Conservation (phyloP, 30 jellyfish, hydroid and myxozoan species). For the Cassiopea andromeda region DNA sequence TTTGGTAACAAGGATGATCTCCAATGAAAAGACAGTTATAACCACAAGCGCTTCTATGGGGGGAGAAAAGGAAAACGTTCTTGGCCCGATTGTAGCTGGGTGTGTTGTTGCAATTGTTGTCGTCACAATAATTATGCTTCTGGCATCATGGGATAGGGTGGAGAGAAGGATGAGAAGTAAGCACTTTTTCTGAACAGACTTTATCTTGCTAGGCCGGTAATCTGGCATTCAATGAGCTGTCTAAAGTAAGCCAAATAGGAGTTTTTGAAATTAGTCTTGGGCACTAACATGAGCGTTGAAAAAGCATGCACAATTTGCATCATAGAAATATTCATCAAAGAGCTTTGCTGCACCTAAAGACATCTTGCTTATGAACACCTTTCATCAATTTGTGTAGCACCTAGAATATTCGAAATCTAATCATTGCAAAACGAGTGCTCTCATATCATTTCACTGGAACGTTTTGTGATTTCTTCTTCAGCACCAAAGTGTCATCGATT, state of each 20-base stretch:
- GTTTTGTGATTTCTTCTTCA: constrained; percentile 1
- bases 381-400: background rate
- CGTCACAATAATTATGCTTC: constrained; percentile 58
- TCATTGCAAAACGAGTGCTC: background rate
- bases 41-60: background rate
- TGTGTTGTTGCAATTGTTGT: constrained; percentile 76
- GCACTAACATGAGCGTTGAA: too few relatives aligned
- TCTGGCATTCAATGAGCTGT: too few relatives aligned
- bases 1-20: constrained; percentile 31
- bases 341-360: too few relatives aligned
- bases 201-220: too few relatives aligned
- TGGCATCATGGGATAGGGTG: constrained; percentile 97
- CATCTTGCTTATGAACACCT: too few relatives aligned
- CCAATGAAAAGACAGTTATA: constrained; percentile 12
- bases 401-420: background rate
- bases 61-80: constrained; percentile 58
- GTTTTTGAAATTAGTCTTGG: too few relatives aligned
- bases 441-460: background rate
- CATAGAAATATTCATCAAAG: too few relatives aligned
- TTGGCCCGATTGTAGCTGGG: constrained; percentile 82
- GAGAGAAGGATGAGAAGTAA: constrained; percentile 82
- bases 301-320: too few relatives aligned
- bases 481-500: constrained; percentile 82
- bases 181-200: background rate
- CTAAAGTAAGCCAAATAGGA: too few relatives aligned